phyloP scores from a whole-genome alignment of 1,140 invertebrate genomes.

The Aphaenogaster ashmeadi region DNA sequence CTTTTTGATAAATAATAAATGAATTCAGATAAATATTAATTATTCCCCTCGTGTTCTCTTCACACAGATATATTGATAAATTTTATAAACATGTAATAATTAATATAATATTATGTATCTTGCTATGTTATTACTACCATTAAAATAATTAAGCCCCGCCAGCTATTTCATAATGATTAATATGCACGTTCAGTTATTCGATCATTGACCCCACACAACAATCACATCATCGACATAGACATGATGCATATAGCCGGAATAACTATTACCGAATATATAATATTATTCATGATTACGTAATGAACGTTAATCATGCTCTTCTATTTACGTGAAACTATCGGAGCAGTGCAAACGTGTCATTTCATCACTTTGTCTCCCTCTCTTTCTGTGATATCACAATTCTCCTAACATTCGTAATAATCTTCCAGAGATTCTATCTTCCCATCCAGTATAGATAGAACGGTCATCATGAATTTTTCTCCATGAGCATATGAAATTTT shows the following conservation, averaged over 20 bases:
- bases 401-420: background rate
- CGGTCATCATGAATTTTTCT: slow-evolving; percentile 31
- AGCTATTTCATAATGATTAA: slow-evolving; percentile 50
- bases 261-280: slow-evolving; percentile 13
- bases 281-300: slow-evolving; percentile 37
- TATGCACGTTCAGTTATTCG: slow-evolving; percentile 32
- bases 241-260: background rate
- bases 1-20: slow-evolving; percentile 26
- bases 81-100: slow-evolving; percentile 47
- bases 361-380: too few relatives aligned
- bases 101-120: slow-evolving; percentile 49
- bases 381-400: background rate
- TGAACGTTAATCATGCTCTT: background rate
- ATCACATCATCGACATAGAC: background rate
- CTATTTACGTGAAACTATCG: slow-evolving; percentile 23
- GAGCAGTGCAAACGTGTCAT: background rate
- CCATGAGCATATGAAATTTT: slow-evolving; percentile 36
- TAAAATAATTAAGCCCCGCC: slow-evolving; percentile 55
- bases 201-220: slow-evolving; percentile 10
- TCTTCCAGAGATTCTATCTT: background rate
- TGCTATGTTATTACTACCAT: slow-evolving; percentile 31
- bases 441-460: slow-evolving; percentile 2
- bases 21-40: slow-evolving; percentile 52
- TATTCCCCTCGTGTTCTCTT: slow-evolving; percentile 14
- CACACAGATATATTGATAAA: background rate